These are phyloP conservation scores for Aurelia aurita complex sp. Pacific DNA, from an alignment of 30 jellyfish, hydroid and myxozoan genomes.

Conservation along the genomic window DNA sequence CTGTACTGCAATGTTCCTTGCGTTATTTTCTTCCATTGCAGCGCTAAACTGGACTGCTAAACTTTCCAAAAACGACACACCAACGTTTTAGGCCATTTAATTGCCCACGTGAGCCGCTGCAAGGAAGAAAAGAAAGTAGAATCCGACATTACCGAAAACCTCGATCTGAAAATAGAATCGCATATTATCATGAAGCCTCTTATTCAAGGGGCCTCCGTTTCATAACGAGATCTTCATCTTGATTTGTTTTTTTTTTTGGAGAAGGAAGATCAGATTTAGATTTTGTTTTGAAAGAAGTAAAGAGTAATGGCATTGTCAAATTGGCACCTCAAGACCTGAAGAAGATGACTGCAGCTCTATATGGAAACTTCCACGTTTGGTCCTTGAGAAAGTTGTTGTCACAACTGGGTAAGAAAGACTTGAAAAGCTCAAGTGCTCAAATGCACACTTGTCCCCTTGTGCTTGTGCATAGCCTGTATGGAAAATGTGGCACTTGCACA, in stretches of 20 bases:
- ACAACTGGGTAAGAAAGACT: constrained; percentile 55
- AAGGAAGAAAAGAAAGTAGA: not conserved
- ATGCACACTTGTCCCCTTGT: too few relatives aligned
- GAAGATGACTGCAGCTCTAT: constrained; percentile 31
- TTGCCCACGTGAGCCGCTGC: too few relatives aligned
- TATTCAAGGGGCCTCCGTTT: not conserved
- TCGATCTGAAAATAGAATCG: not conserved
- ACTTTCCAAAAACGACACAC: too few relatives aligned
- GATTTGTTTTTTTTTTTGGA: not conserved
- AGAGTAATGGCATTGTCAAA: not conserved
- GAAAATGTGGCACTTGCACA: too few relatives aligned
- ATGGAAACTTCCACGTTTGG: constrained; percentile 75
- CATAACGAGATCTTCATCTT: not conserved
- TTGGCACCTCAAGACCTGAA: not conserved
- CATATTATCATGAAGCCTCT: too few relatives aligned
- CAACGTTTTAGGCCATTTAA: too few relatives aligned
- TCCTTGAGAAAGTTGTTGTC: constrained; percentile 56
- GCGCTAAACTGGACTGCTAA: too few relatives aligned
- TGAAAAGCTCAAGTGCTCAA: too few relatives aligned
- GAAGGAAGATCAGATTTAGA: too few relatives aligned
- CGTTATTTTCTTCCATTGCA: constrained; percentile 1
- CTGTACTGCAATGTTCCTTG: not conserved
- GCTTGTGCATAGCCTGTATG: too few relatives aligned
- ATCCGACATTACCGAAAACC: constrained; percentile 23
- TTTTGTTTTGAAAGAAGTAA: not conserved